Percentiles rank a stretch among this genome's conserved stretches.
These are phyloP conservation scores for Venustoraphidia nigricollis DNA, from an alignment of 2,888 invertebrate genomes.

Conservation along the genomic window DNA sequence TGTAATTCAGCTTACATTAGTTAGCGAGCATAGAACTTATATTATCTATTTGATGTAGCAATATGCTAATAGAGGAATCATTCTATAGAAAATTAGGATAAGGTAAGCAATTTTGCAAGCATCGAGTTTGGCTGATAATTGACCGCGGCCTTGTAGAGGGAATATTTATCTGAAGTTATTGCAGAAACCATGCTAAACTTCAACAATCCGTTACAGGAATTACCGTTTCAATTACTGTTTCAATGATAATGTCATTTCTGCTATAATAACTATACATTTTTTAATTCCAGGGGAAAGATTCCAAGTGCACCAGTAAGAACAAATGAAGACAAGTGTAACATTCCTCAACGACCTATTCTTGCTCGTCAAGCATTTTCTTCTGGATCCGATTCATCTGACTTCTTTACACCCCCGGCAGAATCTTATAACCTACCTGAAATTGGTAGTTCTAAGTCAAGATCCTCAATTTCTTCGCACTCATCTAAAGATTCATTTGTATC, in stretches of 20 bases:
- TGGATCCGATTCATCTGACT: slow-evolving; percentile 28
- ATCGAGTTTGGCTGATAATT: too few species aligned
- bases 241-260: background rate
- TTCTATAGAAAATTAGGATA: too few species aligned
- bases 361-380: slow-evolving; percentile 20
- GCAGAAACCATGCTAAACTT: too few species aligned
- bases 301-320: slow-evolving; percentile 13
- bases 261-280: background rate
- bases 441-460: too few species aligned
- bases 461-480: background rate
- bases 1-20: too few species aligned
- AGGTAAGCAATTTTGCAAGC: too few species aligned
- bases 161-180: too few species aligned
- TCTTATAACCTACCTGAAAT: slow-evolving; percentile 8
- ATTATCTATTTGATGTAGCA: too few species aligned
- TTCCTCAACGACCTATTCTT: slow-evolving; percentile 10
- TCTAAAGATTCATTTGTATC: slow-evolving; percentile 6
- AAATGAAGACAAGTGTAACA: slow-evolving; percentile 11
- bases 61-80: too few species aligned
- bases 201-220: background rate
- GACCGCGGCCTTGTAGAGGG: too few species aligned
- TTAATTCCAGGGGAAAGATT: slow-evolving; percentile 16
- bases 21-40: too few species aligned
- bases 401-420: slow-evolving; percentile 26
- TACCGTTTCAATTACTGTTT: background rate